These are phyloP conservation scores for Gallinago stenura DNA, from an alignment of 2,797 vertebrate genomes.

Conservation along the genomic window DNA sequence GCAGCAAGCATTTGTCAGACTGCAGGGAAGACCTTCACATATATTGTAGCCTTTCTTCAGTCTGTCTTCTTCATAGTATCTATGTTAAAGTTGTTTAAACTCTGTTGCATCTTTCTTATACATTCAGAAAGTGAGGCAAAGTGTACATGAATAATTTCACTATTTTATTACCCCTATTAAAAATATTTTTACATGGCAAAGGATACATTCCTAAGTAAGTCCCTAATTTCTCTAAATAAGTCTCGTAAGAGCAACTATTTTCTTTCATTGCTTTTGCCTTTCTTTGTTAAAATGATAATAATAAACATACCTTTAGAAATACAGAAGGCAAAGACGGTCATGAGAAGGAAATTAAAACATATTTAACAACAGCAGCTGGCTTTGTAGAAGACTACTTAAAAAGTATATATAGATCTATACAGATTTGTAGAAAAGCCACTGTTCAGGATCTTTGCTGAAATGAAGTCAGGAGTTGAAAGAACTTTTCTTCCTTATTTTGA, in stretches of 20 bases:
- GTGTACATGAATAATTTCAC: not conserved
- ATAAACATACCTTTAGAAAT: not conserved
- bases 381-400: not conserved
- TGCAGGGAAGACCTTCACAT: accelerated
- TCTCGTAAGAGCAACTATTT: not conserved
- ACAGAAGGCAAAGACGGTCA: not conserved
- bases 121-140: not conserved
- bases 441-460: not conserved
- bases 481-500: not conserved
- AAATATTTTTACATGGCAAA: not conserved
- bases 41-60: not conserved
- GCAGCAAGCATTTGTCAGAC: not conserved
- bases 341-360: not conserved
- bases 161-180: not conserved
- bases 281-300: not conserved
- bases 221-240: not conserved
- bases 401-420: not conserved
- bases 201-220: not conserved
- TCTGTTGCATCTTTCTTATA: not conserved
- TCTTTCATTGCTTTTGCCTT: not conserved
- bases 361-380: not conserved
- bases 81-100: not conserved
- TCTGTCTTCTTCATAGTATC: not conserved
- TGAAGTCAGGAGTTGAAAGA: not conserved
- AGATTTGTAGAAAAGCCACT: not conserved